Conservation (phyloP, 2,888 invertebrate genomes). For the Eutolmus rufibarbis region DNA sequence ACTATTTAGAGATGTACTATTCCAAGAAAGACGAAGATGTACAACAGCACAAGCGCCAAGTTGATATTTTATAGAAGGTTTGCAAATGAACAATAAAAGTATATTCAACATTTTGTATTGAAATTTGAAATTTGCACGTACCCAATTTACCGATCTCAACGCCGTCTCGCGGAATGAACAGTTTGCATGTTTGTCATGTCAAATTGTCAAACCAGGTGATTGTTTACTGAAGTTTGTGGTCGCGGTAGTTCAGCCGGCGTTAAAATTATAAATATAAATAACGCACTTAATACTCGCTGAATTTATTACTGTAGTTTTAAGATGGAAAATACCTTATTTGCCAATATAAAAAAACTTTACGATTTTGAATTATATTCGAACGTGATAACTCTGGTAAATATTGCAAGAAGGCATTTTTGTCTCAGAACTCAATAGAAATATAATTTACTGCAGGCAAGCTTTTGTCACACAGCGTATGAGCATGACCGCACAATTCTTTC, state of each 20-base stretch:
- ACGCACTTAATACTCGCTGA: neutral
- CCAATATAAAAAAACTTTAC: slow-evolving; percentile 74
- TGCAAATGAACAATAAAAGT: neutral
- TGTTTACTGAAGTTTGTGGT: neutral
- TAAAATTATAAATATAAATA: neutral
- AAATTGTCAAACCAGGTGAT: neutral
- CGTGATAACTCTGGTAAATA: slow-evolving; percentile 71
- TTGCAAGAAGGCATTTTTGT: neutral
- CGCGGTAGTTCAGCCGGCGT: neutral
- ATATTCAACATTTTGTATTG: neutral
- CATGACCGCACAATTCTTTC: slow-evolving; percentile 65
- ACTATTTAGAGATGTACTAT: slow-evolving; percentile 73
- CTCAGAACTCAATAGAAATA: neutral
- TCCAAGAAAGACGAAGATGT: neutral
- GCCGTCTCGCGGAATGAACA: neutral
- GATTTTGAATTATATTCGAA: slow-evolving; percentile 77
- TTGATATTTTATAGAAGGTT: neutral
- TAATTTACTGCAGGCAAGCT: slow-evolving; percentile 67
- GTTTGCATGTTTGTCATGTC: neutral
- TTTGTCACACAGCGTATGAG: slow-evolving; percentile 71
- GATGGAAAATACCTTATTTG: slow-evolving; percentile 68
- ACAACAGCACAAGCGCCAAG: neutral
- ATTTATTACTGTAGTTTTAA: neutral
- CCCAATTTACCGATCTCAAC: too few relatives aligned
- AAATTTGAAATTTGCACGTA: too few relatives aligned